Base-by-base conservation (phyloP, 2,888 invertebrate genomes). In the Pseudococcus longispinus region DNA sequence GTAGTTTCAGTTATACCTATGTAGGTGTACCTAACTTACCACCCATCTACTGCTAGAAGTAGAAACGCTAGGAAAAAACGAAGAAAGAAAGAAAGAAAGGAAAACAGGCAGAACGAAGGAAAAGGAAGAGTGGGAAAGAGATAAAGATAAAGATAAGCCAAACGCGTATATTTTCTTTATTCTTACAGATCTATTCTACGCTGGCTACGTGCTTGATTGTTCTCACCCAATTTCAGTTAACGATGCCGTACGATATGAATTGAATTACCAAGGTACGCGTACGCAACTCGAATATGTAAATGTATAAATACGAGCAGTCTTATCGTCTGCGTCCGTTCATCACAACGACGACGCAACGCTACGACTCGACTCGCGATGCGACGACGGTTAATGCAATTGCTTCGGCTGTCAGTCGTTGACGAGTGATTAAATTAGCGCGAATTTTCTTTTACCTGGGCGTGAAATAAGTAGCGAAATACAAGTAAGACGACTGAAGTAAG, bases 181-280 rank as follows among this genome's bases (percentile, higher is more conserved):
- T 65, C 23, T 82, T 83, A 29, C 77, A 85, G 85, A 74, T 85
- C 70, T 85, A 29, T 42, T 85, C 85, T 9, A 46, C 46, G 8
- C 9, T 85, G 46, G 51, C 74, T 18, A 85, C 85, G 77, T 85
- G 70, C 74, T 44, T 85, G 70, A 74, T 85, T 44, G 85, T 85
- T 29, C 29, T 85, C 23, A 74, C 70, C 11, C 85, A 85, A 74
- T 85, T 85, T 77, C 85, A 85, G 29, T 44, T 85, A 70, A 85
- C 85, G 29, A 85, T 85, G 85, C 85, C 85, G n/a, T 85, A 85
- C 29, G 70, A 85, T 20, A 51, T 51, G 46, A 44, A 51, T 83
- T 83, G 46, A 65, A 65, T 65, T 65, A 65, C 65, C 9, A 46
- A 46, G 15, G 44, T 60, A 20, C 4, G 60, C 60, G 60, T 65